These are phyloP conservation scores for Porphyrio hochstetteri DNA, from an alignment of 2,113 vertebrate species.

Conservation along the genomic window DNA sequence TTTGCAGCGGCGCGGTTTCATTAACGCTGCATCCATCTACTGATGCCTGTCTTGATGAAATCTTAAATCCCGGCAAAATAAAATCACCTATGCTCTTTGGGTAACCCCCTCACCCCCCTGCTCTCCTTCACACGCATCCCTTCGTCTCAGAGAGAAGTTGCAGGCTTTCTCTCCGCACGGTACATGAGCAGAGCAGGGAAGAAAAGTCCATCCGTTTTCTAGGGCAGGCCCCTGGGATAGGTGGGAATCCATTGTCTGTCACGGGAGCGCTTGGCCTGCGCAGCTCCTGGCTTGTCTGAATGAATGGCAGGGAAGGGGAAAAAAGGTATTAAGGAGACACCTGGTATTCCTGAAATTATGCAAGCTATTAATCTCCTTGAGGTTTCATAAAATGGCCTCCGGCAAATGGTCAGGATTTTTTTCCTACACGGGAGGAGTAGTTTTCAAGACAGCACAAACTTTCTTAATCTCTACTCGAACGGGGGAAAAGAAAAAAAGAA, in stretches of 20 bases:
- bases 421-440: neutral
- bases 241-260: neutral
- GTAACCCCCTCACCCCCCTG: neutral
- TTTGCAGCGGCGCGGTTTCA: neutral
- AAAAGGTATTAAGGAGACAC: neutral
- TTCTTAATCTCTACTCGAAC: slow-evolving; percentile 5
- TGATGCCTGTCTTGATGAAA: neutral
- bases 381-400: slow-evolving; percentile 63
- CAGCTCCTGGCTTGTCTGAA: neutral
- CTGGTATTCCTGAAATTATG: slow-evolving; percentile 34
- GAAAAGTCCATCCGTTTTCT: neutral
- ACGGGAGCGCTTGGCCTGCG: neutral
- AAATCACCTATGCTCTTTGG: neutral
- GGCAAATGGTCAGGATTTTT: slow-evolving; percentile 32
- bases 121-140: neutral
- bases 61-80: neutral
- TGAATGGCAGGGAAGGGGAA: neutral
- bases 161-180: neutral
- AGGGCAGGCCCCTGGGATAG: neutral
- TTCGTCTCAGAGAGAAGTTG: neutral
- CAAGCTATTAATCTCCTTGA: slow-evolving; percentile 15
- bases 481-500: too few species aligned
- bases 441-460: slow-evolving; percentile 31
- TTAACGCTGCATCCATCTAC: neutral
- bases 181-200: neutral